Conservation (phyloP, 2,888 invertebrate species). For the Dioctria linearis region DNA sequence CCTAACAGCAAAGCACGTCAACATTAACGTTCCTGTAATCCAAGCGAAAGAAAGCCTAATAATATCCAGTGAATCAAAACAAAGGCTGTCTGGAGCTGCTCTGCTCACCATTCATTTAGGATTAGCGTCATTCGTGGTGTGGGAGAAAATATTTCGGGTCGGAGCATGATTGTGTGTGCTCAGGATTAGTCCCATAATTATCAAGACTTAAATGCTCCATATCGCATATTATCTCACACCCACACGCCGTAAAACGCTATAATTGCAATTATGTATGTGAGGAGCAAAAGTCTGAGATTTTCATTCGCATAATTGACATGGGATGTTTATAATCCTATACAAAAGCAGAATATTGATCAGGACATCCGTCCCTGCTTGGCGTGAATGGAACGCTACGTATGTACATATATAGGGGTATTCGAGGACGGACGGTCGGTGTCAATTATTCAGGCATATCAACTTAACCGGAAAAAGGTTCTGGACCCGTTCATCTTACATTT, state of each 20-base stretch:
- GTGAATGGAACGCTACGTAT: neutral
- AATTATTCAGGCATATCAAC: slow-evolving; percentile 44
- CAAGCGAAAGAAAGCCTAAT: slow-evolving; percentile 1
- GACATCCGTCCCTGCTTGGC: neutral
- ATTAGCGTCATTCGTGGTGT: slow-evolving; percentile 26
- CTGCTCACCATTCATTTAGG: slow-evolving; percentile 1
- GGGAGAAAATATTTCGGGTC: neutral
- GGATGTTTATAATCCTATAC: slow-evolving; percentile 42
- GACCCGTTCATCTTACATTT: slow-evolving; percentile 15
- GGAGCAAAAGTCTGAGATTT: slow-evolving; percentile 27
- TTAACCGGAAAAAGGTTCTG: slow-evolving; percentile 44
- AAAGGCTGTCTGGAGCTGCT: neutral
- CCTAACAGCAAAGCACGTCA: neutral
- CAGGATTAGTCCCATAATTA: slow-evolving; percentile 26
- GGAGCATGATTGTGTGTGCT: neutral
- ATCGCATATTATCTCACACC: slow-evolving; percentile 22
- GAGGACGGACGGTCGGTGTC: slow-evolving; percentile 1
- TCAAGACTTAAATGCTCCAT: neutral
- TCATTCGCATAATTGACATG: slow-evolving; percentile 45
- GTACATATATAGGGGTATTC: too few species aligned
- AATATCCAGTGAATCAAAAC: slow-evolving; percentile 8
- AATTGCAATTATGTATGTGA: slow-evolving; percentile 27
- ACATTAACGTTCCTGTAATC: slow-evolving; percentile 1
- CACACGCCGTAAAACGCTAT: slow-evolving; percentile 23
- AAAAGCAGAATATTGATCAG: slow-evolving; percentile 44